These are phyloP conservation scores for Siniperca knerii DNA, from an alignment of 2,113 vertebrate species.

Conservation along the genomic window DNA sequence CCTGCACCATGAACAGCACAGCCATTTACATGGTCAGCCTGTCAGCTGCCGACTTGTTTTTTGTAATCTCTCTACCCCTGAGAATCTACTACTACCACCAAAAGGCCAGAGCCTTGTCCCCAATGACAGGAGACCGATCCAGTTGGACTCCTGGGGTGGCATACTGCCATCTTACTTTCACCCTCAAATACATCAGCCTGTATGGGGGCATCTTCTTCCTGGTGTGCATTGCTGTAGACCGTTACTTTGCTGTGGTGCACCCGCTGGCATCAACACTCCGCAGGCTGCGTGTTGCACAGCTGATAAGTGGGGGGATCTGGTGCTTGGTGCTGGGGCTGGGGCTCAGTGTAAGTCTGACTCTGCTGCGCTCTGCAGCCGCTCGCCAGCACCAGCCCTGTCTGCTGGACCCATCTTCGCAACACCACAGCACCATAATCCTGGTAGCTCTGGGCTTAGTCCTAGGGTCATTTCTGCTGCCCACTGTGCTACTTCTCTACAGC, in stretches of 20 bases:
- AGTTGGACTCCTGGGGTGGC: slow-evolving; percentile 63
- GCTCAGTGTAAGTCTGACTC: slow-evolving; percentile 74
- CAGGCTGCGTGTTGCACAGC: slow-evolving; percentile 60
- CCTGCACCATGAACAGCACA: slow-evolving; percentile 73
- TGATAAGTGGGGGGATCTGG: slow-evolving; percentile 77
- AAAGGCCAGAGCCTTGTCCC: slow-evolving; percentile 39
- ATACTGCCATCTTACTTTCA: slow-evolving; percentile 82
- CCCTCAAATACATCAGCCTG: slow-evolving; percentile 83
- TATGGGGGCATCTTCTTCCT: slow-evolving; percentile 86
- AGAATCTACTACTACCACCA: slow-evolving; percentile 82
- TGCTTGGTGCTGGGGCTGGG: slow-evolving; percentile 78
- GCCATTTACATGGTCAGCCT: slow-evolving; percentile 80
- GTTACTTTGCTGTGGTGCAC: slow-evolving; percentile 81
- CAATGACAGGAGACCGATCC: not conserved
- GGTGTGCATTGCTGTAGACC: slow-evolving; percentile 82
- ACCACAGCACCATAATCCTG: slow-evolving; percentile 73
- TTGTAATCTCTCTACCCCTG: slow-evolving; percentile 80
- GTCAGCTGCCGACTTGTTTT: slow-evolving; percentile 77
- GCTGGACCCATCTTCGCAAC: slow-evolving; percentile 70
- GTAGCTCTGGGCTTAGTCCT: slow-evolving; percentile 71
- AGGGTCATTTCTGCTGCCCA: slow-evolving; percentile 77
- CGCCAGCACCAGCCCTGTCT: slow-evolving; percentile 64
- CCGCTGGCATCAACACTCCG: slow-evolving; percentile 57
- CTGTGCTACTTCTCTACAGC: slow-evolving; percentile 78
- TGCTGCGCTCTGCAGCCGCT: slow-evolving; percentile 65